Base-by-base conservation (phyloP, 2,888 invertebrate species). In the Apamea sordens region DNA sequence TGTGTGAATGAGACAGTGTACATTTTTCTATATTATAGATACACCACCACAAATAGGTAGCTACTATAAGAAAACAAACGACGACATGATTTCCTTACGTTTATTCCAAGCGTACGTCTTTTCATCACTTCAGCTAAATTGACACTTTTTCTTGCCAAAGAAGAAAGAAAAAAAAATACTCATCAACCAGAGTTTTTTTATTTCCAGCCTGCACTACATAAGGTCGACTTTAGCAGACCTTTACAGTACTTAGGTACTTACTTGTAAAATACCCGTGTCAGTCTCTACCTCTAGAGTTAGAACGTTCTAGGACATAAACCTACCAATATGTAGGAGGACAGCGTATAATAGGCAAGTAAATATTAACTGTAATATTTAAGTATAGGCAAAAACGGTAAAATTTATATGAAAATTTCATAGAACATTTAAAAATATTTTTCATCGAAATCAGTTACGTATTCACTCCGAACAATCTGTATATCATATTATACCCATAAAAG, bases 401-500 rank as follows among this genome's bases (percentile, higher is more conserved):
- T 21, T n/a, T 21, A 21, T 68, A 44, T n/a, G 10, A 41, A n/a
- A n/a, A 1, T 41, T 24, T 8, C 4, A 21, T 21, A 50, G 1
- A n/a, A 18, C 21, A n/a, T 28, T 64, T 24, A 21, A n/a, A 41
- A 50, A 53, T 71, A 53, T 59, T 76, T 76, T 53, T 3, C 18
- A 15, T 28, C 8, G 24, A 81, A 41, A 56, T 77, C 24, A 44
- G 21, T 32, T 8, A 6, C 44, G 32, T 15, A 44, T 70, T 65
- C 50, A 70, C 36, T 71, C 36, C 8, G 28, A 53, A 70, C 7
- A 61, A 82, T 70, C 36, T 41, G 24, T 41, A 78, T 24, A 67
- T 50, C 47, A 36, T 78, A 15, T 32, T 78, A 15, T 32, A 32
- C 18, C 21, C n/a, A 44, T 68, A 68, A 67, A 81, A 47, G n/a